A percentile compares a stretch with the other conserved stretches of the same genome.
These are phyloP conservation scores for Erebia epiphron DNA, from an alignment of 2,888 invertebrate species.

Conservation along the genomic window DNA sequence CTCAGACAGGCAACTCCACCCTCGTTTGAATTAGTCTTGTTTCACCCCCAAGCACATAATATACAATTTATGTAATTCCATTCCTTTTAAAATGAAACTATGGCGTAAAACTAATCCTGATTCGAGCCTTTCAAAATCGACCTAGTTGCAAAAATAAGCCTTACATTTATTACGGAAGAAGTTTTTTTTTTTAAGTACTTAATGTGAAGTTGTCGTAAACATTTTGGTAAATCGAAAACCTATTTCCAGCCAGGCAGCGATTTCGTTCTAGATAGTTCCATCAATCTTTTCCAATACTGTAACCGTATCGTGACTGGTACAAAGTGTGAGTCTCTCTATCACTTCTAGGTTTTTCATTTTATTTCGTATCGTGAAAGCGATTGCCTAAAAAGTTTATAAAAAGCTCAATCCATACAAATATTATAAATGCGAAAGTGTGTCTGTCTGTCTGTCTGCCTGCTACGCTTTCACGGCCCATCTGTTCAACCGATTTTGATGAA, in stretches of 20 bases:
- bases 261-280: constrained; percentile 74
- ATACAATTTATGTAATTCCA: too few species aligned
- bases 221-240: constrained; percentile 24
- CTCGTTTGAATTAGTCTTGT: too few species aligned
- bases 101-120: too few species aligned
- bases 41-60: too few species aligned
- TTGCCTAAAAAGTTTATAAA: not conserved
- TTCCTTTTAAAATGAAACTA: too few species aligned
- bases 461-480: too few species aligned
- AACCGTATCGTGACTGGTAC: constrained; percentile 40
- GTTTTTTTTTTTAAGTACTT: too few species aligned
- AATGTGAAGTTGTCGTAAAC: constrained; percentile 4
- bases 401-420: too few species aligned
- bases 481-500: too few species aligned
- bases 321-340: constrained; percentile 21
- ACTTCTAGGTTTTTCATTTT: constrained; percentile 20
- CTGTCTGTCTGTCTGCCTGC: too few species aligned
- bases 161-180: not conserved
- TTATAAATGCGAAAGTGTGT: too few species aligned
- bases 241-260: constrained; percentile 53
- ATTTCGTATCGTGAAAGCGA: constrained; percentile 15
- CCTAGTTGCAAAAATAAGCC: not conserved
- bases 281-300: constrained; percentile 74
- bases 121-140: not conserved
- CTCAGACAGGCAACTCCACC: too few species aligned